phyloP scores from a whole-genome alignment of 2,113 vertebrate genomes.

The Electrona antarctica region DNA sequence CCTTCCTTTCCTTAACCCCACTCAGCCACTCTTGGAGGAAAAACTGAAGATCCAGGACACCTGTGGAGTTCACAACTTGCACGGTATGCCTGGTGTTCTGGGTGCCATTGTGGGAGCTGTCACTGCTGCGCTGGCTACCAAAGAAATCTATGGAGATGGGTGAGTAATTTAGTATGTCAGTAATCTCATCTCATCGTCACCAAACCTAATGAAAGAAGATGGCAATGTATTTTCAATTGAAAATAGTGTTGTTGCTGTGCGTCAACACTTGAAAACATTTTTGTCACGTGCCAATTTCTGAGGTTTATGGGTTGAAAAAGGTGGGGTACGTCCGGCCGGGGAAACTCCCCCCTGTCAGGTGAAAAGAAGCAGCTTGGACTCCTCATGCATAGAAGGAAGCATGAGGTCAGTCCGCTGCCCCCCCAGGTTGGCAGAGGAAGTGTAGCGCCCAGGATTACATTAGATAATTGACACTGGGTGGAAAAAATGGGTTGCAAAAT shows the following conservation, averaged over 20 bases:
- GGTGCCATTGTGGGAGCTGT: conserved; percentile 85
- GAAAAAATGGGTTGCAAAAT: no score
- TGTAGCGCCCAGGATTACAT: no score
- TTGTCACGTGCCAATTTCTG: no score
- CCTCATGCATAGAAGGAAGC: no score
- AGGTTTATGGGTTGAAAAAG: not conserved
- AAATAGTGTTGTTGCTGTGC: not conserved
- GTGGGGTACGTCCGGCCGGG: no score
- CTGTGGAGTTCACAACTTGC: conserved; percentile 89
- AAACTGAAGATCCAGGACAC: conserved; percentile 90
- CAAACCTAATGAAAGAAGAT: no score
- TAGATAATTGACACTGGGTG: no score
- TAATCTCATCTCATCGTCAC: no score
- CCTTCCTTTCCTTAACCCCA: not conserved
- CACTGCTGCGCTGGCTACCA: conserved; percentile 75
- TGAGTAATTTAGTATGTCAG: conserved; percentile 60
- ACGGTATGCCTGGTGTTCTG: conserved; percentile 90
- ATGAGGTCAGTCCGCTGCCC: no score
- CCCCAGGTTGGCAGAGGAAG: no score
- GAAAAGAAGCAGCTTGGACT: no score
- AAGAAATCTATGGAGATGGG: conserved; percentile 82
- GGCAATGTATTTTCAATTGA: not conserved
- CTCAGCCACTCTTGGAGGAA: conserved; percentile 82
- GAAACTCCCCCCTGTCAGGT: no score
- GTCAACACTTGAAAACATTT: not conserved